Evolutionary conservation across 1,140 invertebrate genomes (phyloP).

Genomic region (Triops cancriformis): DNA sequence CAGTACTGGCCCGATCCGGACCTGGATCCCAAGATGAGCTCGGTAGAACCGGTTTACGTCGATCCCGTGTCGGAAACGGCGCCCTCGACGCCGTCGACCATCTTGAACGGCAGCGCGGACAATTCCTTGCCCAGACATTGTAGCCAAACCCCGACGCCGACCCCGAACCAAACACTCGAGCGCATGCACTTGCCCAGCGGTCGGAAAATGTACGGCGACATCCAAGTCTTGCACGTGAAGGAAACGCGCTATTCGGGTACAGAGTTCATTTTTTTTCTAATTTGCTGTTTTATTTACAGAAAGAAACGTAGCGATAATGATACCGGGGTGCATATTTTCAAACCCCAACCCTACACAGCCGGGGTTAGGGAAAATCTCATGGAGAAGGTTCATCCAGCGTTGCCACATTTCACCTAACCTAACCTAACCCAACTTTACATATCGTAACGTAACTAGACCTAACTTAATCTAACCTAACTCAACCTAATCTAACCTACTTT

Average conservation of each 20-base stretch:
- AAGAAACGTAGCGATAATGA: too few relatives aligned
- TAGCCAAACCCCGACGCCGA: conserved; percentile 9
- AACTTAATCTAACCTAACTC: too few relatives aligned
- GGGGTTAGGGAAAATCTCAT: too few relatives aligned
- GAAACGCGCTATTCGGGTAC: conserved; percentile 54
- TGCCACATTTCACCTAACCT: too few relatives aligned
- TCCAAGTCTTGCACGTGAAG: conserved; percentile 63
- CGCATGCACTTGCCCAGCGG: conserved; percentile 32
- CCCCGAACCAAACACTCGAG: conserved; percentile 17
- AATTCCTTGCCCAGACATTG: conserved; percentile 15
- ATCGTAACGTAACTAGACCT: too few relatives aligned
- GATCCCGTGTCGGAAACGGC: conserved; percentile 29
- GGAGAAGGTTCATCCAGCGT: too few relatives aligned
- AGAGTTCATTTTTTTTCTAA: conserved; percentile 24
- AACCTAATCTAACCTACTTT: too few relatives aligned
- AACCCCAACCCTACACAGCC: too few relatives aligned
- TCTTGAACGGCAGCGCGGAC: neutral
- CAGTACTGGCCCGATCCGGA: conserved; percentile 78
- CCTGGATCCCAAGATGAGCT: conserved; percentile 30
- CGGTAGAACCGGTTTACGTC: conserved; percentile 28
- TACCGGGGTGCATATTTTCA: too few relatives aligned
- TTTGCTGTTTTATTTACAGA: neutral
- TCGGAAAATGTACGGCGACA: conserved; percentile 64
- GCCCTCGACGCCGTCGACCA: neutral
- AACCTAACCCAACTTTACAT: too few relatives aligned